Conservation (phyloP, 2,113 vertebrate species). For the Oostethus manadensis region DNA sequence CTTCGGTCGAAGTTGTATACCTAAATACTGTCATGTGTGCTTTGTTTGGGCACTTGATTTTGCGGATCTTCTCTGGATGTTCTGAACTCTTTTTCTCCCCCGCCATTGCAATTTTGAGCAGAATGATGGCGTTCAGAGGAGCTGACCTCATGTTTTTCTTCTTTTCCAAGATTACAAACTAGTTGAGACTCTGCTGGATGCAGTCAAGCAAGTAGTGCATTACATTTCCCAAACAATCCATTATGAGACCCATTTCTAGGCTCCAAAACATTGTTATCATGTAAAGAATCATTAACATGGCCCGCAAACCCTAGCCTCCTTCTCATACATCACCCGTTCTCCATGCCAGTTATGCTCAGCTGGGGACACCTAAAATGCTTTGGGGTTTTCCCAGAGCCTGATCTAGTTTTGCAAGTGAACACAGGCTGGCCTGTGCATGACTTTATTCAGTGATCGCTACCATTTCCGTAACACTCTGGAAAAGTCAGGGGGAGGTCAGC, state of each 20-base stretch:
- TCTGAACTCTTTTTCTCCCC: too few species aligned
- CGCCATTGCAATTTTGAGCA: too few species aligned
- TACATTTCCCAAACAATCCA: neutral
- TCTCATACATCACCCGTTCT: conserved; percentile 16
- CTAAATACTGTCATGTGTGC: too few species aligned
- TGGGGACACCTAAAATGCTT: conserved; percentile 10
- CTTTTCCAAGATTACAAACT: too few species aligned
- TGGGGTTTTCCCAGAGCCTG: conserved; percentile 42
- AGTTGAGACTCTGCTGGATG: too few species aligned
- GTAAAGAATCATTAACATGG: neutral
- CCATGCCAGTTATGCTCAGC: conserved; percentile 15
- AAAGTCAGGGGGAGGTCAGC: conserved; percentile 54
- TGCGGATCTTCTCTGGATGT: too few species aligned
- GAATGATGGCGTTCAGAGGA: too few species aligned
- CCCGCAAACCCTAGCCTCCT: conserved; percentile 6
- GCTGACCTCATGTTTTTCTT: too few species aligned
- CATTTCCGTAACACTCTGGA: conserved; percentile 24
- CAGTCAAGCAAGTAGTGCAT: too few species aligned
- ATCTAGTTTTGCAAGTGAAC: conserved; percentile 35
- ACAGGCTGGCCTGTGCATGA: conserved; percentile 49
- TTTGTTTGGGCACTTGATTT: too few species aligned
- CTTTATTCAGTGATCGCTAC: conserved; percentile 52
- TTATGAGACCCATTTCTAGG: neutral
- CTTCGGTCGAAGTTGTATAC: too few species aligned
- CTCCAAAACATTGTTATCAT: neutral